Evolutionary conservation across 2,888 invertebrate species (phyloP), one percentile per base, ranked within the genome.

Genomic region (Lagria hirta): DNA sequence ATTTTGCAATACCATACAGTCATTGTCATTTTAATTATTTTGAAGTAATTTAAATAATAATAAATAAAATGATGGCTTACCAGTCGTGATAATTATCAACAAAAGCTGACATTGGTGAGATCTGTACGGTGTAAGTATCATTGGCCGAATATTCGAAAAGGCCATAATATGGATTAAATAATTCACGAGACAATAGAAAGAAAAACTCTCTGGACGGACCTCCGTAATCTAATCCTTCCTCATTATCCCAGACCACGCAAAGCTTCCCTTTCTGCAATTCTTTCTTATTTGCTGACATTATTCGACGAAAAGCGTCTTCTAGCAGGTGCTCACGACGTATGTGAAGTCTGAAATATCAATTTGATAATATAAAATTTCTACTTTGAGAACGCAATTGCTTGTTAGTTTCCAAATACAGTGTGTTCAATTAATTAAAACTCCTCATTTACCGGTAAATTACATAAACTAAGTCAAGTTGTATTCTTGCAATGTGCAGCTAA

Each of bases 101-200:
- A 65, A 96, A 96, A 0, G 93, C 89, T 2, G 96, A 96, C 86
- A 97, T 87, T 0, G 97, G 95, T 14, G 91, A 91, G 46, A 92
- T 87, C 73, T 92, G 91, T 12, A 97, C 96, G 3, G 96, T 97
- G 69, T 97, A 97, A 0, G 95, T 95, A 66, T 98, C 96, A 67
- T 95, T 95, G 28, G 96, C 96, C 0, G 96, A 95, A 70, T 98
- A 98, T 74, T 98, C 97, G 72, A 98, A 98, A 45, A 97, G 80
- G 0, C 97, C 97, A 63, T 98, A 97, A 72, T 97, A 97, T 0
- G 98, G 98, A 77, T 98, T 97, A 75, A 98, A 98, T 5, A 98
- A 80, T 69, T 98, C 95, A 36, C 97, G 78, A 0, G 96, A 97
- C n/a, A 98, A 77, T 15, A 98, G 81, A 73, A 96, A 97, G 81